phyloP scores from a whole-genome alignment of 2,113 vertebrate species.

The Chauna torquata region DNA sequence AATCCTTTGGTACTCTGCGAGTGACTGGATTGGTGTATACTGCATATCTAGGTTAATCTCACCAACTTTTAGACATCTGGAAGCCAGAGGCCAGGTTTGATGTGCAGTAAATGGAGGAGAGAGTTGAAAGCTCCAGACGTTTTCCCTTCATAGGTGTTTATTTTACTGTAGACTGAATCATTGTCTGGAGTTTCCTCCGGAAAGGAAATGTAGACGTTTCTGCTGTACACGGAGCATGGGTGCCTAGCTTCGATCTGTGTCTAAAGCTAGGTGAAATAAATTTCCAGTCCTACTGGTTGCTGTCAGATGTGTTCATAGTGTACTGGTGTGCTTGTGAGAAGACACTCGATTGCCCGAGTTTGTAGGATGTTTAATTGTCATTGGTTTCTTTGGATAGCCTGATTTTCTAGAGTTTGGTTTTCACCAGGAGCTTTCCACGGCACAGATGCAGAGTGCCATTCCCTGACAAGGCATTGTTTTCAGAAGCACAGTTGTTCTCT shows the following conservation, averaged over 20 bases:
- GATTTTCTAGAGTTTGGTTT: not conserved
- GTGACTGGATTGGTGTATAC: not conserved
- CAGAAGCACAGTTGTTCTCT: not conserved
- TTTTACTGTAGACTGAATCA: not conserved
- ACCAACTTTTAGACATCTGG: not conserved
- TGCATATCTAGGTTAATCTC: not conserved
- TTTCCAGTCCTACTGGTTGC: not conserved
- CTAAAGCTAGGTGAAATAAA: not conserved
- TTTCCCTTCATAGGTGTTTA: not conserved
- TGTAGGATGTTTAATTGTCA: not conserved
- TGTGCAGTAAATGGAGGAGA: not conserved
- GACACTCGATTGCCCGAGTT: fast-evolving
- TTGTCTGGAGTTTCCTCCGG: not conserved
- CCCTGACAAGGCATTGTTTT: not conserved
- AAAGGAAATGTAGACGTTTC: not conserved
- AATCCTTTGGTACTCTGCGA: not conserved
- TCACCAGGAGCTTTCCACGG: not conserved
- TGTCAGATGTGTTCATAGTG: not conserved
- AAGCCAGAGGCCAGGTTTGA: not conserved
- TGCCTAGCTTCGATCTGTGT: not conserved
- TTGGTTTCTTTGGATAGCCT: not conserved
- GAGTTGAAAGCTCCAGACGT: not conserved
- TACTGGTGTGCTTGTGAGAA: not conserved
- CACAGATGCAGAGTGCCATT: not conserved
- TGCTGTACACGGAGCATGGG: not conserved